Evolutionary conservation across 2,113 vertebrate species (phyloP), one percentile per base, ranked within the genome.

Genomic region (Anhinga anhinga): DNA sequence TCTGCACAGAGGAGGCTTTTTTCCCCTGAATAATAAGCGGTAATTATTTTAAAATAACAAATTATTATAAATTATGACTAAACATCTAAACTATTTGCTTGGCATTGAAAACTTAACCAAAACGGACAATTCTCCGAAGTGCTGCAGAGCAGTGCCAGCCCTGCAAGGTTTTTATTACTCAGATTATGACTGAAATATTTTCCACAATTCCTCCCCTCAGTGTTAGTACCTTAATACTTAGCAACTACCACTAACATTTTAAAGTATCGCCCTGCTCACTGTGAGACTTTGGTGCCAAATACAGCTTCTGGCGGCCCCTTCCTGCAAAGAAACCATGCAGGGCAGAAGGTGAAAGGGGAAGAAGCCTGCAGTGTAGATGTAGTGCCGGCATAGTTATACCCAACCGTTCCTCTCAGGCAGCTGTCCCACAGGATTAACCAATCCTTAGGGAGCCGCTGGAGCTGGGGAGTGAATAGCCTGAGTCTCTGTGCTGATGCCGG

Each of bases 171-270:
- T 86, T 94, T 94, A 76, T 94, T 93, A 52, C 71, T 42, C 23
- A 86, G 71, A 78, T 83, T 89, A 27, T 76, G 81, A 71, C 65
- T 72, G 44, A 85, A 96, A 82, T 95, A 82, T 88, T 93, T 96
- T 94, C 82, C 67, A n/a, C 30, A 76, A 69, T 84, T 91, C 69
- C 32, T 87, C 32, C 32, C 55, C 5, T 91, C 61, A 25, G 27
- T 92, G 59, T 90, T 66, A 73, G 18, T 76, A 56, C 73, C 65
- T 82, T 87, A 82, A 71, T 36, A 63, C 61, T 66, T 71, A 66
- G 84, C 73, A 74, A 87, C 50, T 50, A 26, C 47, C 42, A 79
- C 73, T 74, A 67, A 71, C 44, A 44, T 87, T 63, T 82, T 66
- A 70, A 87, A 36, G 30, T 49, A 13, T 34, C 2, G 0, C 32